Conservation (phyloP, 2,888 invertebrate species). For the Xestoiulus laeticollis region DNA sequence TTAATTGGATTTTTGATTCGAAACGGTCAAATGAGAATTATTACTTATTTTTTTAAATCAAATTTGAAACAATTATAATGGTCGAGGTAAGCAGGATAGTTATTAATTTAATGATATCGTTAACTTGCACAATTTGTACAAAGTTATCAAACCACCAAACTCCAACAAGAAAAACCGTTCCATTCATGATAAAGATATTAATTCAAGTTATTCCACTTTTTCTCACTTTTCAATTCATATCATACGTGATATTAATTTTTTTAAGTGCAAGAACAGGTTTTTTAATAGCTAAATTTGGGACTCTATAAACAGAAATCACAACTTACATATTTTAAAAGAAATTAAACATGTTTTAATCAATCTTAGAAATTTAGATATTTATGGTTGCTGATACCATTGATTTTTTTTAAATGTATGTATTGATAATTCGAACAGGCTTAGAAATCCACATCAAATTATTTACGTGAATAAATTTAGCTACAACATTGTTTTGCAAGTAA, state of each 20-base stretch:
- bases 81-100: background rate
- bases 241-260: background rate
- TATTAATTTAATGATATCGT: background rate
- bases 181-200: background rate
- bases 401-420: no score
- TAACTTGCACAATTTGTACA: background rate
- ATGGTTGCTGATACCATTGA: no score
- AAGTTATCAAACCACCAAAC: background rate
- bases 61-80: background rate
- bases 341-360: background rate
- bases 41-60: background rate
- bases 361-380: background rate
- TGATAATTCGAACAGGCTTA: no score
- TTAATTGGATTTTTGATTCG: background rate
- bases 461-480: no score
- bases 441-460: no score
- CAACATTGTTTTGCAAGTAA: no score
- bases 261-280: background rate
- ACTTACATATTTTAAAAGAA: background rate
- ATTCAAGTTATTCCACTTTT: background rate
- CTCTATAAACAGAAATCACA: background rate
- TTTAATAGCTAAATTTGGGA: background rate
- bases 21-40: background rate
- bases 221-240: background rate
- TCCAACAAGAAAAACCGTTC: background rate